Base-by-base conservation (phyloP, 2,888 invertebrate species). In the Erebia epiphron region DNA sequence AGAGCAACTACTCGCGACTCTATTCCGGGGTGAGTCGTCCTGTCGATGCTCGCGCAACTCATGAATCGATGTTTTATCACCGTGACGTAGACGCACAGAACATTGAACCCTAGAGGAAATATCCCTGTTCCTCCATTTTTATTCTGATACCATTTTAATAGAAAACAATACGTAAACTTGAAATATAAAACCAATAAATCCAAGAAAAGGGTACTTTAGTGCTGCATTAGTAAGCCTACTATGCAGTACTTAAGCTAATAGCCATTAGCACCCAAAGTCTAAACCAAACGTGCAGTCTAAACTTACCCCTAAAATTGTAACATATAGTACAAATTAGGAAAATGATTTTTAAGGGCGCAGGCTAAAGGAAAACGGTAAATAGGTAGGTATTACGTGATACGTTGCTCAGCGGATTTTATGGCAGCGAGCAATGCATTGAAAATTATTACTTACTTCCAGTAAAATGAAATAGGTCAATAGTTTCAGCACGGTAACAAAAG, bases 391-490 rank as follows among this genome's bases (percentile, higher is more conserved):
- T 52, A 64, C 58, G 66, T 66, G 68, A 67, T 43, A 58, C 54
- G 68, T 75, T 73, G 85, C 85, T 85, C 86, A 84, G 83, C 82
- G 83, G 82, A 83, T 88, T 91, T 92, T 89, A 92, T 87, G 83
- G 82, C 83, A 79, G 82, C 86, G 86, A 87, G 84, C 88, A 81
- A 82, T 89, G 89, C 88, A 86, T 90, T 90, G 91, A 92, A 92
- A 91, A 90, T 93, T 91, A 92, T 91, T 87, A 87, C 91, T 90
- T 90, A 89, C 88, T 91, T 91, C 92, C 91, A 92, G 92, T 88
- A 90, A 91, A 86, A 87, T 86, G 85, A 93, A 91, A 91, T 93
- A 91, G 92, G 92, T 93, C 92, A 93, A 92, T 92, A 92, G 92
- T 91, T 93, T 91, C 92, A 92, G 91, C 86, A 81, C 89, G 85